Conservation (phyloP, 2,113 vertebrate genomes). For the Sminthopsis crassicaudata region DNA sequence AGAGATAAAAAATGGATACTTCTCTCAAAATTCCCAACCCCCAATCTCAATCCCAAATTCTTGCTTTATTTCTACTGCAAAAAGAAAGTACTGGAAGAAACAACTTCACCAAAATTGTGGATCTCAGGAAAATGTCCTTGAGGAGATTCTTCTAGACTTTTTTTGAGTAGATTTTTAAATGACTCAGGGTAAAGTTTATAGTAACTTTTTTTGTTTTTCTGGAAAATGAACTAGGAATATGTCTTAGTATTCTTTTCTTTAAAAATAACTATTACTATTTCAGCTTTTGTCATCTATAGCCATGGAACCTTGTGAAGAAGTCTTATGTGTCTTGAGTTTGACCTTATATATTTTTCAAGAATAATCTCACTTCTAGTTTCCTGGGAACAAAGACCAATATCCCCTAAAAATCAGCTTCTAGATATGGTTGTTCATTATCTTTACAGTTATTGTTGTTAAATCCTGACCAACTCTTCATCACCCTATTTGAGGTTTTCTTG, state of each 20-base stretch:
- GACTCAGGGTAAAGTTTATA: neutral
- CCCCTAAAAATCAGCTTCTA: neutral
- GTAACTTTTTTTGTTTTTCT: neutral
- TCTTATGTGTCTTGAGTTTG: neutral
- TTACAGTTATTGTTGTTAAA: neutral
- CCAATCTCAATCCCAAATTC: neutral
- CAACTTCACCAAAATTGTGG: neutral
- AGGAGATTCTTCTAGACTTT: neutral
- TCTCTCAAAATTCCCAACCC: neutral
- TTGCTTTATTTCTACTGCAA: neutral
- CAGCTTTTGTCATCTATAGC: neutral
- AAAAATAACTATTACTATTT: neutral
- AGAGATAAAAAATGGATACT: neutral
- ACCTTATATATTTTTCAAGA: neutral
- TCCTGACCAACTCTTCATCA: neutral
- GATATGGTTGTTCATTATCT: neutral
- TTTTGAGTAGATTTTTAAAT: neutral
- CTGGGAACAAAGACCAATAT: neutral
- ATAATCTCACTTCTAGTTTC: neutral
- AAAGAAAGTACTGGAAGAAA: neutral
- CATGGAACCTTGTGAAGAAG: neutral
- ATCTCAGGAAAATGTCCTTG: neutral
- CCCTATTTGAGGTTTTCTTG: too few species aligned
- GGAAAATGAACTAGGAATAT: neutral
- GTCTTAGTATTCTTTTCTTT: neutral